Conservation (phyloP, 1,140 invertebrate genomes). For the Bombyx mori region DNA sequence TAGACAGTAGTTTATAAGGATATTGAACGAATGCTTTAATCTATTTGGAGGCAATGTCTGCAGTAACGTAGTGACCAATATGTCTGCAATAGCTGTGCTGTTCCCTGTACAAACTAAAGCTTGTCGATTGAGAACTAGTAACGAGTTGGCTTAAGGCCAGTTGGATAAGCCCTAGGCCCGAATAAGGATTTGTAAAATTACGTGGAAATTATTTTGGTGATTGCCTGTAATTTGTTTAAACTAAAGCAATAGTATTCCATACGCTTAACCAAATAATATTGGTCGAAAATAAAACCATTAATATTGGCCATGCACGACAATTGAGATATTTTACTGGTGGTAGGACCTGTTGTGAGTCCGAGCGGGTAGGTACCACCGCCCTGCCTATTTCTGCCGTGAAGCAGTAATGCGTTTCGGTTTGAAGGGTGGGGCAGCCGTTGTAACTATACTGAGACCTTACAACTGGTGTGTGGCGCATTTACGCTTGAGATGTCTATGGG, state of each 20-base stretch:
- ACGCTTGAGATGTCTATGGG: no score
- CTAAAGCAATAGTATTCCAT: neutral
- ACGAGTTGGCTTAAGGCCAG: constrained; percentile 22
- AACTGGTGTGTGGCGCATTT: no score
- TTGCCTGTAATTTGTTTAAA: neutral
- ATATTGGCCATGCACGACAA: neutral
- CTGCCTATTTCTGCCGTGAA: no score
- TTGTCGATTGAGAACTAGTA: constrained; percentile 15
- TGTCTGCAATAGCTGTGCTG: neutral
- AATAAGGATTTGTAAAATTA: constrained; percentile 17
- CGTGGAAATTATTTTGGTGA: constrained; percentile 16
- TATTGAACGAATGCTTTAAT: neutral
- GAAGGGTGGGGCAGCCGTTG: no score
- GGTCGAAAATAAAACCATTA: neutral
- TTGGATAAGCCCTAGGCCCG: constrained; percentile 7
- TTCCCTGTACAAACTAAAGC: constrained; percentile 4
- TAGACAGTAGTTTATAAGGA: neutral
- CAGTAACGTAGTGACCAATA: constrained; percentile 1
- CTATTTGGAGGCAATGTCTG: neutral
- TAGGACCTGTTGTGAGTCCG: no score
- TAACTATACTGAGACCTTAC: no score
- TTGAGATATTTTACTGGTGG: neutral
- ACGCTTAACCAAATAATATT: neutral
- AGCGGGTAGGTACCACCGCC: no score
- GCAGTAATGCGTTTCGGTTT: no score